Evolutionary conservation across 2,797 vertebrate genomes (phyloP), one percentile per base, ranked within the genome.

Genomic region (Alca torda): DNA sequence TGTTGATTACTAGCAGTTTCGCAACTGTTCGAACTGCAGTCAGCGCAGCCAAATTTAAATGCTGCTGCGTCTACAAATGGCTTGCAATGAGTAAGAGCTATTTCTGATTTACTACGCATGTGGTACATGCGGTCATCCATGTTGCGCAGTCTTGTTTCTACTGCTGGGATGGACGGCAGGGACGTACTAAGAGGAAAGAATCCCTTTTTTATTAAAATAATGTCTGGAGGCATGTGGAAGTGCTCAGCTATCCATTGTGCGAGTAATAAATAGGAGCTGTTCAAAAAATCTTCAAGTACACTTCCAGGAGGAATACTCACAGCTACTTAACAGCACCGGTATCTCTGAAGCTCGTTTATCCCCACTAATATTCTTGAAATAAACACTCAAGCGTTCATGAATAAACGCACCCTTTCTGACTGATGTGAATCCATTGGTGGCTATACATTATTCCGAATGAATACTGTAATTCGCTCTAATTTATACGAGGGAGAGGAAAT

Each of bases 351-450:
- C 72, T 95, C 75, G 85, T 96, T 94, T 95, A 90, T 94, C 64
- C 75, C 64, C 64, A 77, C 78, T 94, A 94, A 96, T 96, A 96
- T 94, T 95, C 96, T 93, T 93, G 96, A 95, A 96, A 96, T 95
- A 97, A 97, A 97, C 94, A 97, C 84, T 95, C 81, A 65, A 94
- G 61, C 83, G 84, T 77, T 95, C 84, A 65, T 89, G 95, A 95
- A 95, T 95, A 96, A 95, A 93, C 2, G 51, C 76, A 84, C 85
- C 87, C 85, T 91, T 82, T 95, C 89, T 93, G 94, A 94, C 80
- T 90, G 91, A 89, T 96, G 91, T 89, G 90, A 93, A 94, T 91
- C 87, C 85, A 78, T 93, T 97, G 35, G 45, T 87, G 90, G 87
- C 73, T 89, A 81, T 81, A 95, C 73, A 75, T 95, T 89, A 95